These are phyloP conservation scores for Crossaster papposus DNA, from an alignment of 53 echinoderm and acorn worm genomes.

Conservation along the genomic window DNA sequence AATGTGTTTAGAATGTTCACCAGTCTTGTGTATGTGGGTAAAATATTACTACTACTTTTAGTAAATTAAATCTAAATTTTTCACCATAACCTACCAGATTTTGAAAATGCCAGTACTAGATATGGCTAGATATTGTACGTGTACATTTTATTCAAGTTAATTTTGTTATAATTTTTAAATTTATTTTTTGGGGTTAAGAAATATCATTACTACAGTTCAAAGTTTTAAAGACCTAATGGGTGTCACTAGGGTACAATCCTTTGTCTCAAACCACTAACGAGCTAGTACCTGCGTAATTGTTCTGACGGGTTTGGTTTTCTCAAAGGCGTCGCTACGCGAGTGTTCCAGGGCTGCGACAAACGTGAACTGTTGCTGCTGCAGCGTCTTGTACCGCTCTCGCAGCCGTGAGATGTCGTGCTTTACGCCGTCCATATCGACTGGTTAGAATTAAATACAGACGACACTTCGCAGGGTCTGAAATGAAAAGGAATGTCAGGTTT, in stretches of 20 bases:
- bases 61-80: no score
- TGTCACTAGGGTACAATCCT: background rate
- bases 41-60: no score
- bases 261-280: background rate
- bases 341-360: slow-evolving; percentile 90
- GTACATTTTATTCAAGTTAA: no score
- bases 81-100: no score
- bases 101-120: no score
- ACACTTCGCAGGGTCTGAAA: background rate
- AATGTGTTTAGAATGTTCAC: no score
- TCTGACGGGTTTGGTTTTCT: slow-evolving; percentile 85
- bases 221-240: background rate
- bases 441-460: no score
- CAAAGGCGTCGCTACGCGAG: slow-evolving; percentile 83
- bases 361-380: slow-evolving; percentile 98
- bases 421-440: slow-evolving; percentile 71
- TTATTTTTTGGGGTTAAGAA: no score
- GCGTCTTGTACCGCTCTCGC: slow-evolving; percentile 74
- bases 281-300: slow-evolving; percentile 82
- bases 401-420: slow-evolving; percentile 75
- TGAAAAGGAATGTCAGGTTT: background rate
- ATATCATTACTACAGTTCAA: background rate
- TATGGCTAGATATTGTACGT: no score
- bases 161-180: no score
- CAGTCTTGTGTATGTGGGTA: no score